Evolutionary conservation across 2,113 vertebrate genomes (phyloP).

Genomic region (Hippolais icterina): DNA sequence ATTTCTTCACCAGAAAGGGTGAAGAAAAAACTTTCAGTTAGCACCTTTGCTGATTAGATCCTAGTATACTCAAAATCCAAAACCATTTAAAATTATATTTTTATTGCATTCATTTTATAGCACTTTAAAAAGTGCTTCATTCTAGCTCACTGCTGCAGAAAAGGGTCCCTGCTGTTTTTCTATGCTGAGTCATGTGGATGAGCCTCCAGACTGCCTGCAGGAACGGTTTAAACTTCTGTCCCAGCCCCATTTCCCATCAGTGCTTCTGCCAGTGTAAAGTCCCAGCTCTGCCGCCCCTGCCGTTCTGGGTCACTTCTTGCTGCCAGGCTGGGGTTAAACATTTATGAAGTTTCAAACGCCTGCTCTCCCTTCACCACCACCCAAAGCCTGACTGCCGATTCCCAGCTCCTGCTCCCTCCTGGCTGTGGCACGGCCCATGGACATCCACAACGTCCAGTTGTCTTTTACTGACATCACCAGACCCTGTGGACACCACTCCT

Average conservation of each 20-base stretch:
- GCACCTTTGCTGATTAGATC: neutral
- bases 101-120: neutral
- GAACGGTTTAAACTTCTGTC: neutral
- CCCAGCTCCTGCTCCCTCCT: neutral
- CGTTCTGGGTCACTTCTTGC: neutral
- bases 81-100: neutral
- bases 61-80: neutral
- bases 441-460: accelerated
- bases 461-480: neutral
- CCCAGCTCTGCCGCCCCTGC: accelerated
- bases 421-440: neutral
- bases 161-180: neutral
- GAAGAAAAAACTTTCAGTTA: neutral
- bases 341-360: neutral
- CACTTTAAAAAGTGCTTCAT: neutral
- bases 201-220: neutral
- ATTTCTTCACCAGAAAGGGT: no score
- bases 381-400: neutral
- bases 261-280: neutral
- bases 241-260: neutral
- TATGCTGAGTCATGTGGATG: neutral
- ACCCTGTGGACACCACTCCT: accelerated
- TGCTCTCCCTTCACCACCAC: neutral
- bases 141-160: neutral
- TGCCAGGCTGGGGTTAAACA: neutral